Conservation (phyloP, 1,140 invertebrate species). For the Anthonomus grandis region DNA sequence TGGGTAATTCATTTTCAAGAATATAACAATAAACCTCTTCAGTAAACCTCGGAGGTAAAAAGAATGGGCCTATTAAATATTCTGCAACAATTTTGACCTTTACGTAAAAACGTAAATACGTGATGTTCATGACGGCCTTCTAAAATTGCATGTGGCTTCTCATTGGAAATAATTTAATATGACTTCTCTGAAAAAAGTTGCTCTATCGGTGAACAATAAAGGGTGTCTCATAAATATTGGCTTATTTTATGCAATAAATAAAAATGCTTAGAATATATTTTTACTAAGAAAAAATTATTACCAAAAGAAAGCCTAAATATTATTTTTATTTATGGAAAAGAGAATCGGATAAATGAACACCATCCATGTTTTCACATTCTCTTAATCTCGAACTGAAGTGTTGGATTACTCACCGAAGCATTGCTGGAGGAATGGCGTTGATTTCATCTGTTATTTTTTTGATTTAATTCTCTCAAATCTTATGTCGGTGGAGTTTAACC, state of each 20-base stretch:
- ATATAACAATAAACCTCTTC: too few relatives aligned
- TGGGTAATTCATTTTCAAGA: too few relatives aligned
- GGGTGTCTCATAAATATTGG: slow-evolving; percentile 4
- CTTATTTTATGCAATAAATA: not conserved
- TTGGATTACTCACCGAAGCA: slow-evolving; percentile 5
- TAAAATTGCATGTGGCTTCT: too few relatives aligned
- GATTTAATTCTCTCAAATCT: slow-evolving; percentile 9
- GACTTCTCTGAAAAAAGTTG: too few relatives aligned
- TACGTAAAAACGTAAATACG: too few relatives aligned
- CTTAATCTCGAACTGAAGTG: not conserved
- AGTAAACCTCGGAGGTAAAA: too few relatives aligned
- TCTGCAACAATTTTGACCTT: too few relatives aligned
- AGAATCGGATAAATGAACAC: slow-evolving; percentile 8
- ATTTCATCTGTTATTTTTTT: slow-evolving; percentile 9
- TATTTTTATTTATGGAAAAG: slow-evolving; percentile 11
- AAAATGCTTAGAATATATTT: not conserved
- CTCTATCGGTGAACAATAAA: too few relatives aligned
- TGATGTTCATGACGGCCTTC: too few relatives aligned
- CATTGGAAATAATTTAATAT: too few relatives aligned
- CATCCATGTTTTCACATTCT: slow-evolving; percentile 6
- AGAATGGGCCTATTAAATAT: too few relatives aligned
- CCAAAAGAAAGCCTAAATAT: slow-evolving; percentile 4
- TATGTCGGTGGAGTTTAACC: not conserved
- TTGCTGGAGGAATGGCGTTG: slow-evolving; percentile 7
- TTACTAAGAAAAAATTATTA: not conserved